These are phyloP conservation scores for Nasonia oneida DNA, from an alignment of 2,888 invertebrate species.

Conservation along the genomic window DNA sequence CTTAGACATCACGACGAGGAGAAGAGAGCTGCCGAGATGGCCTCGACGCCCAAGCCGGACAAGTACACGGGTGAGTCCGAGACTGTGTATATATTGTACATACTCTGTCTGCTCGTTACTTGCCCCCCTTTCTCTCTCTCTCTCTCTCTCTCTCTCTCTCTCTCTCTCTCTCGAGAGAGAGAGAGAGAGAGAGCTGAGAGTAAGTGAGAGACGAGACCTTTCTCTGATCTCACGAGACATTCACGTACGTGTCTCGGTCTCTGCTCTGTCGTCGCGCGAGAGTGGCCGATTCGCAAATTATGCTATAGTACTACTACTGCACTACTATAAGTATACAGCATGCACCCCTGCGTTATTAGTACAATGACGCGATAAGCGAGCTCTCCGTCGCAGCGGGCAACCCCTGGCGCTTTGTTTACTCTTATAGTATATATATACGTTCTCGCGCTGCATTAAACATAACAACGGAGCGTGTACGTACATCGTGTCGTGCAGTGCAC, in stretches of 20 bases:
- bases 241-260: background rate
- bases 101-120: slow-evolving; percentile 12
- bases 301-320: background rate
- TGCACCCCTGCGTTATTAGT: background rate
- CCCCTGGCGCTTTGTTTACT: background rate
- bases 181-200: too few species aligned
- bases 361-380: slow-evolving; percentile 1
- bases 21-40: slow-evolving; percentile 66
- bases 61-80: slow-evolving; percentile 75
- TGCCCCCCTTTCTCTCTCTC: background rate
- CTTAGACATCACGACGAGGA: background rate
- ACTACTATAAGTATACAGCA: background rate
- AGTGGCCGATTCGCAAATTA: background rate
- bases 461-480: background rate
- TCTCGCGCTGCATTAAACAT: background rate
- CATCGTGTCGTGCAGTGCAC: slow-evolving; percentile 58
- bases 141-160: too few species aligned
- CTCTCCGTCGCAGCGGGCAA: background rate
- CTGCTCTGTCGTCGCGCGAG: background rate
- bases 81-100: slow-evolving; percentile 42
- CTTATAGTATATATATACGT: background rate
- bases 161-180: too few species aligned
- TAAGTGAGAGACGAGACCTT: background rate
- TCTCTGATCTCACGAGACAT: background rate
- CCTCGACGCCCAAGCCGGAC: slow-evolving; percentile 77